Conservation (phyloP, 2,113 vertebrate genomes). For the Oncorhynchus tshawytscha region DNA sequence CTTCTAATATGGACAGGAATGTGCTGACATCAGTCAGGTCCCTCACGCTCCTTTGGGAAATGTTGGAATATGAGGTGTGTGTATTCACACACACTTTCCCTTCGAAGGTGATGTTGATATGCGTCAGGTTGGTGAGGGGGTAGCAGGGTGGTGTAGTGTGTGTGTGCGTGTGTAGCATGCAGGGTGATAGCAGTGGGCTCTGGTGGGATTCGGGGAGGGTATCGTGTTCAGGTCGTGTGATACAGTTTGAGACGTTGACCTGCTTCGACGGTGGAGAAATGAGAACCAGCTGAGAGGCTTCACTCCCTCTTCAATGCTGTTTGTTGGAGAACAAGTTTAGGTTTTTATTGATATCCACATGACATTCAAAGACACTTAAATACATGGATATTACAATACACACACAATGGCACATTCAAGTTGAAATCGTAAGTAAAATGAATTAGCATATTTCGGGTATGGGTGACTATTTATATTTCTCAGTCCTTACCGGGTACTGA, state of each 20-base stretch:
- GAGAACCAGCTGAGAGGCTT: constrained; percentile 63
- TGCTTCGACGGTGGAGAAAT: constrained; percentile 59
- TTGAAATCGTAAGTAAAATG: no score
- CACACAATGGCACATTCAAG: no score
- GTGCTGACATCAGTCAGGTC: constrained; percentile 41
- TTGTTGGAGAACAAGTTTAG: no score
- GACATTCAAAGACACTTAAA: no score
- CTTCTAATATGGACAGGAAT: constrained; percentile 33
- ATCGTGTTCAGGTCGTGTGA: constrained; percentile 61
- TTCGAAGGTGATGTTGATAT: not conserved
- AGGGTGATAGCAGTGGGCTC: constrained; percentile 42
- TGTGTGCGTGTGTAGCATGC: constrained; percentile 28
- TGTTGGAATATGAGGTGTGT: constrained; percentile 15
- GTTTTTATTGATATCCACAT: no score
- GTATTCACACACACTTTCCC: constrained; percentile 15
- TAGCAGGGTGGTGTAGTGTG: not conserved
- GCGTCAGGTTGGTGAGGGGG: not conserved
- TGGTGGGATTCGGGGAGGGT: constrained; percentile 49
- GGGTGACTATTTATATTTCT: no score
- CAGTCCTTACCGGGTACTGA: no score
- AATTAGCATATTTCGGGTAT: no score
- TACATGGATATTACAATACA: no score
- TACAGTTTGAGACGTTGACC: constrained; percentile 52
- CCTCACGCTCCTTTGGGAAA: constrained; percentile 3
- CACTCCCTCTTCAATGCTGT: constrained; percentile 54